Conservation (phyloP, 1,140 invertebrate genomes). For the Diorhabda elongata region DNA sequence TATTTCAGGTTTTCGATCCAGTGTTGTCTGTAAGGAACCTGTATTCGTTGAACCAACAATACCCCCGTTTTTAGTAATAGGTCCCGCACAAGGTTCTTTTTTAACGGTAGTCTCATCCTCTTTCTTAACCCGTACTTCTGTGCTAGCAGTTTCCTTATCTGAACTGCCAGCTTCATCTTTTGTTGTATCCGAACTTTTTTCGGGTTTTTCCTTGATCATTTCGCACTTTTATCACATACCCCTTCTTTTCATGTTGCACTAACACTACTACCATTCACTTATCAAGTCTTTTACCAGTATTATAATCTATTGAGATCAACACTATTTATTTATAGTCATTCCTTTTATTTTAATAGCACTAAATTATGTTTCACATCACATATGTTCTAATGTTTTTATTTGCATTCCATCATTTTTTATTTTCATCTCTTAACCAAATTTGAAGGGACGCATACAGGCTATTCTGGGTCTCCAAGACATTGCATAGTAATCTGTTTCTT, state of each 20-base stretch:
- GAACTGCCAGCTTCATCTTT: constrained; percentile 47
- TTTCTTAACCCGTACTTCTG: constrained; percentile 45
- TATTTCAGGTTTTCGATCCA: constrained; percentile 39
- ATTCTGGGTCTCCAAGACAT: constrained; percentile 32
- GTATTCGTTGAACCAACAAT: constrained; percentile 47
- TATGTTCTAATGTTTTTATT: constrained; percentile 49
- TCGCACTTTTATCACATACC: constrained; percentile 39
- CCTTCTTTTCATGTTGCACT: constrained; percentile 42
- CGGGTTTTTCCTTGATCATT: constrained; percentile 49
- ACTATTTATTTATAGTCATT: constrained; percentile 28
- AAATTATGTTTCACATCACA: constrained; percentile 45
- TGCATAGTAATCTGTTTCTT: constrained; percentile 29
- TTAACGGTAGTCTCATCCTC: constrained; percentile 41
- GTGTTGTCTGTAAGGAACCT: constrained; percentile 42
- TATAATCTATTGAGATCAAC: constrained; percentile 25
- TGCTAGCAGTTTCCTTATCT: constrained; percentile 40
- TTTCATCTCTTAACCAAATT: constrained; percentile 47
- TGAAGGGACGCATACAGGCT: constrained; percentile 39
- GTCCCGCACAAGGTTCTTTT: constrained; percentile 37
- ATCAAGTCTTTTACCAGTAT: constrained; percentile 32
- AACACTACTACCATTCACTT: constrained; percentile 39
- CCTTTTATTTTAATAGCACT: constrained; percentile 35
- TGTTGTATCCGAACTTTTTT: constrained; percentile 45
- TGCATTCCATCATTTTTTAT: constrained; percentile 48
- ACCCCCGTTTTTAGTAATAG: constrained; percentile 44